Percentiles rank a stretch among this genome's conserved stretches.
Evolutionary conservation across 2,888 invertebrate genomes (phyloP).

Genomic region (Hemaris fuciformis): DNA sequence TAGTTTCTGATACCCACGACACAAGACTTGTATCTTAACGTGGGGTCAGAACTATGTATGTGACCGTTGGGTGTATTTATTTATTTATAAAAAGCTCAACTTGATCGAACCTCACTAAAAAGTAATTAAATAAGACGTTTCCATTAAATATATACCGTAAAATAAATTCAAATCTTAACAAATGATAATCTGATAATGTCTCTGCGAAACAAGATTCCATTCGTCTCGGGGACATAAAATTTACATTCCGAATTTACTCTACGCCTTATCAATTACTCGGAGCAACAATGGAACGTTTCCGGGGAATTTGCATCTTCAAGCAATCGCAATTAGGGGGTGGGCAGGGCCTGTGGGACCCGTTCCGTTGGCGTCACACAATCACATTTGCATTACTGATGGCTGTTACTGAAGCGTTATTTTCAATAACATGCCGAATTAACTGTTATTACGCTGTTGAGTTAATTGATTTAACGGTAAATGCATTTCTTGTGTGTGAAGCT

Average conservation of each 20-base stretch:
- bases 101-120: too few species aligned
- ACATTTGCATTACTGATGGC: slow-evolving; percentile 70
- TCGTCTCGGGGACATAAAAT: slow-evolving; percentile 52
- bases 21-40: too few species aligned
- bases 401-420: slow-evolving; percentile 58
- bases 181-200: slow-evolving; percentile 40
- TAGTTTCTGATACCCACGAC: too few species aligned
- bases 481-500: background rate
- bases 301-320: slow-evolving; percentile 76
- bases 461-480: background rate
- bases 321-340: slow-evolving; percentile 71
- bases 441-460: background rate
- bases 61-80: too few species aligned
- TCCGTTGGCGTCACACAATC: slow-evolving; percentile 2
- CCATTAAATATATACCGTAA: slow-evolving; percentile 46
- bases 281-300: slow-evolving; percentile 53
- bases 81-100: too few species aligned
- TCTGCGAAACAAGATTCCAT: slow-evolving; percentile 50
- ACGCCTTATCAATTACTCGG: slow-evolving; percentile 79
- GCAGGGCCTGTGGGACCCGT: slow-evolving; percentile 46
- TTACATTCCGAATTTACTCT: slow-evolving; percentile 71
- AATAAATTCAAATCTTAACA: slow-evolving; percentile 6
- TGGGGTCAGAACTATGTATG: too few species aligned
- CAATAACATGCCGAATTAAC: slow-evolving; percentile 46
- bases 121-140: too few species aligned